Base-by-base conservation (phyloP, 2,113 vertebrate genomes). In the Smithornis capensis region DNA sequence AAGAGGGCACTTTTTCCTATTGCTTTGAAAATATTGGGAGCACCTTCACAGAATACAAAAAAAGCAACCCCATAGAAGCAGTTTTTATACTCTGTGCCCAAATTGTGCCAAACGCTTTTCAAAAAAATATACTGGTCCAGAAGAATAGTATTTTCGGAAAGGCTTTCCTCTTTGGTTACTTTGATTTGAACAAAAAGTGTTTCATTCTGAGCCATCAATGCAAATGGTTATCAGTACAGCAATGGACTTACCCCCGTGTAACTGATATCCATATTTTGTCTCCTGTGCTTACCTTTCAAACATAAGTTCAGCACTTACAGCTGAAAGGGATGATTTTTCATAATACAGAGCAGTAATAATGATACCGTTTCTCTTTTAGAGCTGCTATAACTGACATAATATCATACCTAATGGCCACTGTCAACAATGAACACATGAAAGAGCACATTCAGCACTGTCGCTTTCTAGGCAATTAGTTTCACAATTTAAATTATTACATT, bases 381-480 rank as follows among this genome's bases (percentile, higher is more conserved):
- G 50, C 31, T 78, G 19, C 71, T 50, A n/a, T 77, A 92, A 67
- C 37, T 70, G 76, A 87, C 76, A 86, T 68, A 83, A 80, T 89
- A 88, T 89, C 40, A 21, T 47, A 79, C 75, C 67, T 50, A 87
- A 93, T 55, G 49, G 27, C 25, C 47, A 49, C 90, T 89, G 85
- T 83, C 96, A 83, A 85, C 79, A 94, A 82, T 47, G 75, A 87
- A 40, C 13, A 92, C 90, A 80, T 57, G 65, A 90, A 82, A 94
- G 60, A 91, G 62, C 52, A 69, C 21, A 84, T 85, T 73, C 79
- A 29, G 7, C 1, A 4, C 88, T 89, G 78, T 81, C 84, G 49
- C 90, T 92, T 92, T 92, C 84, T 95, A 94, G 90, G 78, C 81
- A 84, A 95, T 95, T 93, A 90, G 74, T 47, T 59, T 83, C 60